These are phyloP conservation scores for Drymodes brunneopygia DNA, from an alignment of 2,113 vertebrate species.

Conservation along the genomic window DNA sequence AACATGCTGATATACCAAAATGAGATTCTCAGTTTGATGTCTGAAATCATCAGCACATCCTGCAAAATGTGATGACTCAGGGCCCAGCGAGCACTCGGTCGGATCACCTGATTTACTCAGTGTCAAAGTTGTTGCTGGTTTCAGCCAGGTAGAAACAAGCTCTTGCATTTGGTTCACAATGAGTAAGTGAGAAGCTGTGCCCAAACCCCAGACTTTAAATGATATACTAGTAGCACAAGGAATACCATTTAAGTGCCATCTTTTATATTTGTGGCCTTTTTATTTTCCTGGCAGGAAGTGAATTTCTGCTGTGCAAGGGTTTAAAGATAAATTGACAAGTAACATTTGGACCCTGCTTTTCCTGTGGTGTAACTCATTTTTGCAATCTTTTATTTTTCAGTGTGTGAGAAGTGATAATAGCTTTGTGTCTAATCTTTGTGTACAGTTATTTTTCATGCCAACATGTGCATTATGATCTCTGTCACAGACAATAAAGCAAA, in stretches of 20 bases:
- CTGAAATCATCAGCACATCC: neutral
- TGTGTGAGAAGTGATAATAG: neutral
- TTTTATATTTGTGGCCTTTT: neutral
- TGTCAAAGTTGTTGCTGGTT: neutral
- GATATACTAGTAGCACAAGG: neutral
- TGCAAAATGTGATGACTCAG: neutral
- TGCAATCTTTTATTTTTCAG: neutral
- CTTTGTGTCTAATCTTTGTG: neutral
- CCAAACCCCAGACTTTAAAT: neutral
- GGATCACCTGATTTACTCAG: accelerated
- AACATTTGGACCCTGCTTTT: neutral
- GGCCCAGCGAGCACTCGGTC: accelerated
- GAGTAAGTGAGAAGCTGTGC: neutral
- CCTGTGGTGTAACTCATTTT: neutral
- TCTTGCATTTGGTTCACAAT: neutral
- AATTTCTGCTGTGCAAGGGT: neutral
- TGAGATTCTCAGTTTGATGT: neutral
- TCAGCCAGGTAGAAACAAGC: neutral
- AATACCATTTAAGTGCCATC: neutral
- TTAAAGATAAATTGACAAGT: neutral
- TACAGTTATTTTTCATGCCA: neutral
- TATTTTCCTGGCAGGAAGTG: neutral
- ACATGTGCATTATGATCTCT: neutral
- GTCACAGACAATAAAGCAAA: neutral
- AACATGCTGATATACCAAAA: neutral